Percentiles rank a stretch among this genome's conserved stretches.
These are phyloP conservation scores for Tauraco erythrolophus DNA, from an alignment of 2,113 vertebrate genomes.

Conservation along the genomic window DNA sequence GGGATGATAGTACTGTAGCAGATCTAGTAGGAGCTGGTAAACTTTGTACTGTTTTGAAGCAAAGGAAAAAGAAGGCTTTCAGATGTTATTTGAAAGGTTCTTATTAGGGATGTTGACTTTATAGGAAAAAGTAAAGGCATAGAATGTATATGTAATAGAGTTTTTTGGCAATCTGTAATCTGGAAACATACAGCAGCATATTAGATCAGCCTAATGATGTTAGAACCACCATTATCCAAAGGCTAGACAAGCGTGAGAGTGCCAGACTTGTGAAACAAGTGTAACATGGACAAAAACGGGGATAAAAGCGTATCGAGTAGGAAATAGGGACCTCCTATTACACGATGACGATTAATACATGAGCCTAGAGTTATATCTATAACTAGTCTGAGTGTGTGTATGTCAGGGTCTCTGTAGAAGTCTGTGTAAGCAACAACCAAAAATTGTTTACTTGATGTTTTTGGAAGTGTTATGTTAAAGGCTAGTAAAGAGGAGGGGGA, in stretches of 20 bases:
- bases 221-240: not conserved
- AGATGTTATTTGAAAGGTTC: not conserved
- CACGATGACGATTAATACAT: not conserved
- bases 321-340: not conserved
- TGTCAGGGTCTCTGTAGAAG: not conserved
- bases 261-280: not conserved
- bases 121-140: not conserved
- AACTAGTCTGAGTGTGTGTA: not conserved
- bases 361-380: not conserved
- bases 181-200: not conserved
- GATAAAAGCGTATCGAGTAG: not conserved
- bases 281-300: accelerated
- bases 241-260: not conserved
- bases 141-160: not conserved
- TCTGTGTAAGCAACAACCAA: not conserved
- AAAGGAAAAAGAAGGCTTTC: not conserved
- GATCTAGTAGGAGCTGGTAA: not conserved
- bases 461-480: not conserved
- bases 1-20: not conserved
- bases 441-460: not conserved
- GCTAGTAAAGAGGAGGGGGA: not conserved
- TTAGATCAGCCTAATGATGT: not conserved
- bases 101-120: not conserved
- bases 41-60: not conserved
- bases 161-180: not conserved